Evolutionary conservation across 2,113 vertebrate genomes (phyloP).

Genomic region (Australoheros scitulus): DNA sequence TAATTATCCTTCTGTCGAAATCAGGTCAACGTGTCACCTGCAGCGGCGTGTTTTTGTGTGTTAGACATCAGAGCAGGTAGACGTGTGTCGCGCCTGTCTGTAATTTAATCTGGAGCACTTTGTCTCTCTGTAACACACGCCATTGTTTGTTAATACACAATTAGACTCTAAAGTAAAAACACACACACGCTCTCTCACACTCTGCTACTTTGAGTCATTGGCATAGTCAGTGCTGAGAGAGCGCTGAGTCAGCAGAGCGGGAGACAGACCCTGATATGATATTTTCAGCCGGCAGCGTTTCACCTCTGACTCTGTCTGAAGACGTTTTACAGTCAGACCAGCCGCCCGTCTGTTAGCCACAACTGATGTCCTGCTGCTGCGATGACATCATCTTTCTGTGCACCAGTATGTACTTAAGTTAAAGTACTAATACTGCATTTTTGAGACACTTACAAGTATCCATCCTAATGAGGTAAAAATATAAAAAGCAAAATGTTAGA

Average conservation of each 20-base stretch:
- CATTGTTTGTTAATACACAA: neutral
- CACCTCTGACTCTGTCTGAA: conserved; percentile 10
- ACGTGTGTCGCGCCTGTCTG: neutral
- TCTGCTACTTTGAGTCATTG: neutral
- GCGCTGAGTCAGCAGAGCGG: conserved; percentile 39
- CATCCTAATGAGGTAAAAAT: neutral
- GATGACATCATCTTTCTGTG: neutral
- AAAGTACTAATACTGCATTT: neutral
- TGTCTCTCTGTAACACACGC: neutral
- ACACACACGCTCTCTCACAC: neutral
- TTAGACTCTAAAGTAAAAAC: neutral
- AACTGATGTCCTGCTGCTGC: neutral
- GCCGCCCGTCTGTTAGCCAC: neutral
- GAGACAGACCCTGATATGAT: neutral
- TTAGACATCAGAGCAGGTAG: neutral
- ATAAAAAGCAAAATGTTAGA: neutral
- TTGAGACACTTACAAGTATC: neutral
- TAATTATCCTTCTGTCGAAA: conserved; percentile 7
- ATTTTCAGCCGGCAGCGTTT: neutral
- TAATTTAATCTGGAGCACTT: neutral
- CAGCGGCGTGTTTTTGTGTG: neutral
- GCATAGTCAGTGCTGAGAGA: neutral
- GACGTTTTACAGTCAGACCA: neutral
- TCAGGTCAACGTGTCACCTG: conserved; percentile 21
- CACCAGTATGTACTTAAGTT: neutral